phyloP scores from a whole-genome alignment of 2,888 invertebrate species.

The Phyto melanocephala region DNA sequence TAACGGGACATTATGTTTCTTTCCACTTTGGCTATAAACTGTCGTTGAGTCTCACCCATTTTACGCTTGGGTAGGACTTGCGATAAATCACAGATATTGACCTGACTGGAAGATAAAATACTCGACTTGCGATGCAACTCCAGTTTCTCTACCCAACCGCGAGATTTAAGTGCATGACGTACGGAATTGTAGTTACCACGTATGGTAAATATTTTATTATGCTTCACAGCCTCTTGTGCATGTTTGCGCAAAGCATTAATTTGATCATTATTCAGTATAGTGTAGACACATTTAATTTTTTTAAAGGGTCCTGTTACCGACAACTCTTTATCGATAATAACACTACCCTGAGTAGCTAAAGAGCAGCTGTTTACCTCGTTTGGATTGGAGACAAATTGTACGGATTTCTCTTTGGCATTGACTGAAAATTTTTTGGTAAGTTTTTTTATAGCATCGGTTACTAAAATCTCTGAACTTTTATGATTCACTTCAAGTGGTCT shows the following conservation, averaged over 20 bases:
- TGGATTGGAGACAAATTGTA: background rate
- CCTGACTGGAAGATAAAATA: slow-evolving; percentile 71
- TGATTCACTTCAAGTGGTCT: background rate
- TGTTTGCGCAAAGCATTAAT: slow-evolving; percentile 83
- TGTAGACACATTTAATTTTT: slow-evolving; percentile 47
- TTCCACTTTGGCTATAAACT: slow-evolving; percentile 84
- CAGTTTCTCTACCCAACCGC: slow-evolving; percentile 84
- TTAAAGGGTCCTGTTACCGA: slow-evolving; percentile 26
- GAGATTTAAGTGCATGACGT: slow-evolving; percentile 83
- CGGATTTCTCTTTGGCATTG: slow-evolving; percentile 26
- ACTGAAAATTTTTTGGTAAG: slow-evolving; percentile 27
- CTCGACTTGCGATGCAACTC: slow-evolving; percentile 76
- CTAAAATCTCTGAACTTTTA: slow-evolving; percentile 35
- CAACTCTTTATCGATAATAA: slow-evolving; percentile 49
- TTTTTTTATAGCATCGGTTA: slow-evolving; percentile 38
- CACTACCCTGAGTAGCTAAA: slow-evolving; percentile 34
- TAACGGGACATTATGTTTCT: slow-evolving; percentile 86
- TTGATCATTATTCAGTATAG: slow-evolving; percentile 80
- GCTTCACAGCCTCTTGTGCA: slow-evolving; percentile 84
- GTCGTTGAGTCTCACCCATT: slow-evolving; percentile 79
- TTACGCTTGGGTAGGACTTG: slow-evolving; percentile 77
- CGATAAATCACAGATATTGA: slow-evolving; percentile 76
- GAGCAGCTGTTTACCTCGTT: slow-evolving; percentile 30
- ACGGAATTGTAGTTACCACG: slow-evolving; percentile 87
- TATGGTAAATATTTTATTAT: slow-evolving; percentile 84